These are phyloP conservation scores for Furnarius figulus DNA, from an alignment of 2,113 vertebrate species.

Conservation along the genomic window DNA sequence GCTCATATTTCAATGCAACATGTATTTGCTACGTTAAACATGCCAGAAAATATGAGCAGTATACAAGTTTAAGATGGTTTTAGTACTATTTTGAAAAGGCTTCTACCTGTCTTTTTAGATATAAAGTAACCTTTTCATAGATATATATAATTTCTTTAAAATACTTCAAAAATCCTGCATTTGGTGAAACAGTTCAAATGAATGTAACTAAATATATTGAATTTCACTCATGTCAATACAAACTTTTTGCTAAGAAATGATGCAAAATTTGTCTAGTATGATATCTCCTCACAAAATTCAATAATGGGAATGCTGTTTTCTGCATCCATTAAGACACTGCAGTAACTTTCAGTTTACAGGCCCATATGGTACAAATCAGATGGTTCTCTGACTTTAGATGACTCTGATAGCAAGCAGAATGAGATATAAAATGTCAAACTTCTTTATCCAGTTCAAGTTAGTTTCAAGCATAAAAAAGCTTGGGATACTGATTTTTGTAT, in stretches of 20 bases:
- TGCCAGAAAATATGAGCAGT: background rate
- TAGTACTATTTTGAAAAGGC: background rate
- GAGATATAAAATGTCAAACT: background rate
- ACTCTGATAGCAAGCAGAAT: background rate
- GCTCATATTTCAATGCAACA: background rate
- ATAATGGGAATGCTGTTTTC: background rate
- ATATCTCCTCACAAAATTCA: background rate
- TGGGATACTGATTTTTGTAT: background rate
- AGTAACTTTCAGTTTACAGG: background rate
- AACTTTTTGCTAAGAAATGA: background rate
- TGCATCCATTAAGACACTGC: background rate
- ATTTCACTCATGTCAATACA: background rate
- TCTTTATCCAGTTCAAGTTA: background rate
- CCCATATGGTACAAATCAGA: background rate
- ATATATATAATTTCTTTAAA: background rate
- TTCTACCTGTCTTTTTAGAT: background rate
- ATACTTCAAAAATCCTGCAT: background rate
- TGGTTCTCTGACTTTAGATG: background rate
- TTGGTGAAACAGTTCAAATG: background rate
- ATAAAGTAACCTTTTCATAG: background rate
- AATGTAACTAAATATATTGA: background rate
- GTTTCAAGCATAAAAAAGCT: background rate
- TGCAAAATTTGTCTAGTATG: background rate
- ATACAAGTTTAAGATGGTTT: background rate
- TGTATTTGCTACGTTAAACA: background rate